Evolutionary conservation across 2,113 vertebrate species (phyloP).

Genomic region (Gymnogyps californianus): DNA sequence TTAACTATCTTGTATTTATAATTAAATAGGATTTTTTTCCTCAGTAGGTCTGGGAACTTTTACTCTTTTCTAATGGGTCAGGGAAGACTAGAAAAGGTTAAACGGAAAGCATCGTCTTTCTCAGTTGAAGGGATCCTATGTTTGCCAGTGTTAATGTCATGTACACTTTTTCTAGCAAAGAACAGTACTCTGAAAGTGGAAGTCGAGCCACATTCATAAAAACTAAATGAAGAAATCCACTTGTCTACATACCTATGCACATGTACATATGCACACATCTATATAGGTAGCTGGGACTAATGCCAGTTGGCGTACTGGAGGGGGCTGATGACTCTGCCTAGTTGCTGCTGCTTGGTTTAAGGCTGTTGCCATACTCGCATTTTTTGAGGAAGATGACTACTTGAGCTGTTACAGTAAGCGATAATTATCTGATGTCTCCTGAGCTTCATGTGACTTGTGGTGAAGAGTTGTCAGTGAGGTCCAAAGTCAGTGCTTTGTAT

Average conservation of each 20-base stretch:
- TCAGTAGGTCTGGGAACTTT: neutral
- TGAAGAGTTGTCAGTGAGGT: neutral
- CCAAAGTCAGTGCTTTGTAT: neutral
- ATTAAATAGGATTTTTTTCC: neutral
- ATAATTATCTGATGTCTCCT: neutral
- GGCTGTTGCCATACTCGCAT: accelerated
- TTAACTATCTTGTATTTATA: neutral
- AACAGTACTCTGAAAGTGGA: neutral
- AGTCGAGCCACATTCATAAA: neutral
- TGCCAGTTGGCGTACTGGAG: neutral
- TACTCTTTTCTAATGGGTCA: neutral
- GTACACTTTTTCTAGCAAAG: neutral
- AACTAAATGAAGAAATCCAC: neutral
- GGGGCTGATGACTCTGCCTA: neutral
- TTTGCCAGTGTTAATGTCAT: neutral
- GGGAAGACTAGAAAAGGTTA: neutral
- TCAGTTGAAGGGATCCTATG: neutral
- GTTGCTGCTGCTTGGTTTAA: neutral
- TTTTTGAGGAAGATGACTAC: neutral
- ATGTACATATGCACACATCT: neutral
- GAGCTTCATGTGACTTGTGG: neutral
- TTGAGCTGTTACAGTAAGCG: neutral
- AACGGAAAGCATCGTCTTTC: neutral
- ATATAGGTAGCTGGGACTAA: neutral
- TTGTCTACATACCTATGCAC: accelerated